phyloP scores from a whole-genome alignment of 2,888 invertebrate species.

The Lysandra bellargus region DNA sequence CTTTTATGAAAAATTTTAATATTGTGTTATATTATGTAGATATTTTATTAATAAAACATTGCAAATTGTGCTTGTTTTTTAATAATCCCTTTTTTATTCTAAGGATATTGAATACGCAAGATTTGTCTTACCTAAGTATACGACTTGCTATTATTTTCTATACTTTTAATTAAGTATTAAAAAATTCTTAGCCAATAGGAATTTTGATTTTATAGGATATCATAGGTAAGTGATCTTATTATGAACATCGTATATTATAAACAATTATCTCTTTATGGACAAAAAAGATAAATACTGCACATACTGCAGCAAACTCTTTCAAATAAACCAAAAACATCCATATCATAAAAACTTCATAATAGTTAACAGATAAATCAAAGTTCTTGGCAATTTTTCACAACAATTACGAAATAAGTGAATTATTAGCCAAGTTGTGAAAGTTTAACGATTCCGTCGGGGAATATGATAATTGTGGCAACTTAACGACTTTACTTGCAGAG shows the following conservation, averaged over 20 bases:
- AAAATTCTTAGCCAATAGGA: too few species aligned
- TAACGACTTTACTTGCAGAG: neutral
- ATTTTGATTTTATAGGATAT: too few species aligned
- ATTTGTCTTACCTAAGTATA: too few species aligned
- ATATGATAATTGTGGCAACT: neutral
- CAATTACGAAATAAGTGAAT: constrained; percentile 21
- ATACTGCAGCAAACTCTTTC: neutral
- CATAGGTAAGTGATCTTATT: too few species aligned
- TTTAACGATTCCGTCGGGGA: neutral
- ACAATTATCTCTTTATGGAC: too few species aligned
- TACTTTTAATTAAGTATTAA: too few species aligned
- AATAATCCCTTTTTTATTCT: neutral
- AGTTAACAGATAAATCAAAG: neutral
- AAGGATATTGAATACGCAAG: too few species aligned
- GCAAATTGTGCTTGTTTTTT: neutral
- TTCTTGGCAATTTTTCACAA: constrained; percentile 1
- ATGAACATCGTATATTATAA: too few species aligned
- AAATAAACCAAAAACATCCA: neutral
- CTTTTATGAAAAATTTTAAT: constrained; percentile 31
- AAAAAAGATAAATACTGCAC: neutral
- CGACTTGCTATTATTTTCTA: too few species aligned
- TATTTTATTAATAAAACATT: constrained; percentile 34
- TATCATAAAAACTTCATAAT: neutral
- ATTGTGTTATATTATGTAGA: constrained; percentile 31
- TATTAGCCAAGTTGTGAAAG: neutral